These are phyloP conservation scores for Lottia gigantea DNA, from an alignment of 2,888 invertebrate genomes.

Conservation along the genomic window DNA sequence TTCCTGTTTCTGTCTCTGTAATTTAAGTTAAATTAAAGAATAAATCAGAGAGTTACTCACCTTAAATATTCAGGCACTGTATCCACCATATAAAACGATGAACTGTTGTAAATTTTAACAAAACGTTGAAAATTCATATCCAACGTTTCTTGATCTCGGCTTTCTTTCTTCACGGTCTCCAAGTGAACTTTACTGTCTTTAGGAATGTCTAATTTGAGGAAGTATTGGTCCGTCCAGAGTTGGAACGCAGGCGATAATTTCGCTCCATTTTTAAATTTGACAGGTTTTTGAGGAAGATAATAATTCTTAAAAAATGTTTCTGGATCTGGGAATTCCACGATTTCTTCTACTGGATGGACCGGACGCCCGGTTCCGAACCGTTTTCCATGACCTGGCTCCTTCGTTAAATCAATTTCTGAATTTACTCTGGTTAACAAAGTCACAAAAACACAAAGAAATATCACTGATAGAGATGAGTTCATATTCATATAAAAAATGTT, in stretches of 20 bases:
- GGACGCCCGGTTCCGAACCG: constrained; percentile 58
- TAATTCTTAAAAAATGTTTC: constrained; percentile 55
- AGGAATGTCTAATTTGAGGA: constrained; percentile 46
- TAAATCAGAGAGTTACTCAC: constrained; percentile 33
- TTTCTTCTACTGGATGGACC: constrained; percentile 42
- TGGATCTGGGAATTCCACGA: constrained; percentile 49
- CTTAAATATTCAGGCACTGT: constrained; percentile 56
- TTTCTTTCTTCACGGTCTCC: constrained; percentile 65
- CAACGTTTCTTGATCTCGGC: constrained; percentile 46
- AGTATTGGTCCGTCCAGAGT: constrained; percentile 64
- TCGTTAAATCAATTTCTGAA: constrained; percentile 30
- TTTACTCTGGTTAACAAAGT: no score
- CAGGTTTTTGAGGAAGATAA: constrained; percentile 47
- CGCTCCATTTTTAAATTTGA: constrained; percentile 59
- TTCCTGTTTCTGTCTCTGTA: no score
- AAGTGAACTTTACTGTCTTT: constrained; percentile 44
- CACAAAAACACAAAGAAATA: neutral
- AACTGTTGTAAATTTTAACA: constrained; percentile 55
- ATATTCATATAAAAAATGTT: no score
- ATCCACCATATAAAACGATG: constrained; percentile 63
- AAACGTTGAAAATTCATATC: constrained; percentile 59
- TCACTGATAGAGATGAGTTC: no score
- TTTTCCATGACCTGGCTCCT: constrained; percentile 52
- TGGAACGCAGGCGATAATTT: constrained; percentile 51
- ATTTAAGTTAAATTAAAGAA: no score